A percentile compares a stretch with the other conserved stretches of the same genome.
Evolutionary conservation across 2,113 vertebrate genomes (phyloP).

Genomic region (Puffinus mauretanicus): DNA sequence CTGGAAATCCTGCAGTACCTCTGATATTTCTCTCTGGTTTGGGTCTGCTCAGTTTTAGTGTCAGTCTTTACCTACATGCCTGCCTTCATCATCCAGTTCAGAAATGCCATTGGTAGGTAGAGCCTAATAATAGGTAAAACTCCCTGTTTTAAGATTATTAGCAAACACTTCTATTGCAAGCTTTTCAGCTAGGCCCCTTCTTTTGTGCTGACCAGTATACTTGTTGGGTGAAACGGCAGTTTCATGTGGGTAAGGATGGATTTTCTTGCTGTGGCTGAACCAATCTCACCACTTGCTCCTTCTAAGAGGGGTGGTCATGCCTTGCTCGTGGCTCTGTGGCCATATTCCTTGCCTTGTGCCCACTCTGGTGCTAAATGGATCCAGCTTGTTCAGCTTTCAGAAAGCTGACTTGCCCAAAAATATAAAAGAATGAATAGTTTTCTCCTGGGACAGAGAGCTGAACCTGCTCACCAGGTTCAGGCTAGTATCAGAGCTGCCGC

Average conservation of each 20-base stretch:
- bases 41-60: neutral
- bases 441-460: neutral
- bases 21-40: neutral
- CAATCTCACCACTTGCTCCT: neutral
- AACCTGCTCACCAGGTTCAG: constrained; percentile 45
- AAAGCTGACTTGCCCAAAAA: neutral
- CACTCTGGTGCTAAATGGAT: neutral
- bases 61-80: neutral
- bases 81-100: neutral
- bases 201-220: neutral
- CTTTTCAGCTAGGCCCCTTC: neutral
- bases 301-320: neutral
- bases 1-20: neutral
- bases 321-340: neutral
- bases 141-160: neutral
- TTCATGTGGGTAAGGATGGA: neutral
- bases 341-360: neutral
- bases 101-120: neutral
- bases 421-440: neutral
- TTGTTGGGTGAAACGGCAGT: neutral
- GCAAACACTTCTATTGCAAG: neutral
- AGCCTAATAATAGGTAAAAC: neutral
- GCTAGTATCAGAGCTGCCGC: neutral
- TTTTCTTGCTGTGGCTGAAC: neutral
- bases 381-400: neutral